Percentiles rank a stretch among this genome's conserved stretches.
Conservation (phyloP, 37 sponge, comb jelly and placozoan genomes). For the Axinella damicornis region DNA sequence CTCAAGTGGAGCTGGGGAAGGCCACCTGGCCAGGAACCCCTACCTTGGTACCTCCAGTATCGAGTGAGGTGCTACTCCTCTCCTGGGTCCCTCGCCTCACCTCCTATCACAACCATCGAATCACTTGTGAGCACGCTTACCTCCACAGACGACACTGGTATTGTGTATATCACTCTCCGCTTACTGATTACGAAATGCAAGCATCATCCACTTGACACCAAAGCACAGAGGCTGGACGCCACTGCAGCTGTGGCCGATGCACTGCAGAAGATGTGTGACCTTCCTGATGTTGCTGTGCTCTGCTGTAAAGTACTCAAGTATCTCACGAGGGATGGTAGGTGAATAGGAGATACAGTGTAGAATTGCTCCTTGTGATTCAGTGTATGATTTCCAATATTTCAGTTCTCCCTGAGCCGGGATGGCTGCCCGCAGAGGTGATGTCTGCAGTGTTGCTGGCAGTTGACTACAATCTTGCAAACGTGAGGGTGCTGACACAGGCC, state of each 20-base stretch:
- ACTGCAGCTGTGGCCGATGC: neutral
- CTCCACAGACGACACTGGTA: neutral
- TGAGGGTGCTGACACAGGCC: constrained; percentile 6
- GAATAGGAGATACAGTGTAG: too few species aligned
- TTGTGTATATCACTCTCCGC: neutral
- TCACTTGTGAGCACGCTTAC: neutral
- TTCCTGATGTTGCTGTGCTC: neutral
- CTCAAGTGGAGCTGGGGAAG: too few species aligned
- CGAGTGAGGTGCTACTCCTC: constrained; percentile 30
- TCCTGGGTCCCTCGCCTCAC: constrained; percentile 9
- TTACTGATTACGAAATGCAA: neutral
- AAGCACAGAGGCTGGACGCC: neutral
- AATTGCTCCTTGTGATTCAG: too few species aligned
- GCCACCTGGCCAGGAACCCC: too few species aligned
- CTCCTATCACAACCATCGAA: neutral
- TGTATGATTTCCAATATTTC: too few species aligned
- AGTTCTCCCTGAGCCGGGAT: neutral
- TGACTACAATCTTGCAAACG: constrained; percentile 13
- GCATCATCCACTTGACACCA: too few species aligned
- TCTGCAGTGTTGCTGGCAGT: constrained; percentile 17
- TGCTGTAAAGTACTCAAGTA: constrained; percentile 1
- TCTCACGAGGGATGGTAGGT: constrained; percentile 25
- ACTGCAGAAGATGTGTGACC: neutral
- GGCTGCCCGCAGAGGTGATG: neutral
- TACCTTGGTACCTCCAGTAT: neutral